Evolutionary conservation across 2,888 invertebrate genomes (phyloP).

Genomic region (Deilephila porcellus): DNA sequence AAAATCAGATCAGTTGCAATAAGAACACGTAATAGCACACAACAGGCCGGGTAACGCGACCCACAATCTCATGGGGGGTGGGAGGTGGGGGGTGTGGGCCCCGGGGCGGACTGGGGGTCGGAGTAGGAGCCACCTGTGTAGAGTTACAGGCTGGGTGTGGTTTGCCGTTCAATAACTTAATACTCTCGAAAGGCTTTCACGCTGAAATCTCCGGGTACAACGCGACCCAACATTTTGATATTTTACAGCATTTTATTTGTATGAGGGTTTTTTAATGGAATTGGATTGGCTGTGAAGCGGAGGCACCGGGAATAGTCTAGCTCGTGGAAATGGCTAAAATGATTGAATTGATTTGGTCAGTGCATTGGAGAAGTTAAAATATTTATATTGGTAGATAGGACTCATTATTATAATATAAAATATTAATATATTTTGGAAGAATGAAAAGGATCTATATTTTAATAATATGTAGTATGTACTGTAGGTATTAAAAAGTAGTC

Average conservation of each 20-base stretch:
- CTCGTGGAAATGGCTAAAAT: neutral
- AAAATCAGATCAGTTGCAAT: conserved; percentile 57
- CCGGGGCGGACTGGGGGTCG: conserved; percentile 39
- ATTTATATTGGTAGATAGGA: too few relatives aligned
- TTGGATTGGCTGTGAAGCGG: neutral
- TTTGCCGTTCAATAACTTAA: conserved; percentile 86
- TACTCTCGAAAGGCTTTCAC: conserved; percentile 84
- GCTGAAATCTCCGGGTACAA: conserved; percentile 77
- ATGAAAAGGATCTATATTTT: too few relatives aligned
- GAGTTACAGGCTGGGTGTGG: conserved; percentile 83
- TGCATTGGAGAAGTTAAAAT: too few relatives aligned
- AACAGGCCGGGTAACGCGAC: conserved; percentile 57
- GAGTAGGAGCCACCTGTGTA: conserved; percentile 66
- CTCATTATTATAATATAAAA: neutral
- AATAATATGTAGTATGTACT: too few relatives aligned
- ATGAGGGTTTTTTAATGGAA: conserved; percentile 27
- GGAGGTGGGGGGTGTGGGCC: conserved; percentile 32
- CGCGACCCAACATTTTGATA: conserved; percentile 58
- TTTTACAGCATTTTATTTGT: conserved; percentile 42
- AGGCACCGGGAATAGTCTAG: neutral
- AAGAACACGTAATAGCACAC: conserved; percentile 69
- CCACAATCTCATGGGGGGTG: conserved; percentile 46
- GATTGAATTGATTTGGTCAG: too few relatives aligned
- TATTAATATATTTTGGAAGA: too few relatives aligned
- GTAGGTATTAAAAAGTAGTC: too few relatives aligned